Evolutionary conservation across 2,888 invertebrate species (phyloP), one percentile per base, ranked within the genome.

Genomic region (Mechanitis messenoides): DNA sequence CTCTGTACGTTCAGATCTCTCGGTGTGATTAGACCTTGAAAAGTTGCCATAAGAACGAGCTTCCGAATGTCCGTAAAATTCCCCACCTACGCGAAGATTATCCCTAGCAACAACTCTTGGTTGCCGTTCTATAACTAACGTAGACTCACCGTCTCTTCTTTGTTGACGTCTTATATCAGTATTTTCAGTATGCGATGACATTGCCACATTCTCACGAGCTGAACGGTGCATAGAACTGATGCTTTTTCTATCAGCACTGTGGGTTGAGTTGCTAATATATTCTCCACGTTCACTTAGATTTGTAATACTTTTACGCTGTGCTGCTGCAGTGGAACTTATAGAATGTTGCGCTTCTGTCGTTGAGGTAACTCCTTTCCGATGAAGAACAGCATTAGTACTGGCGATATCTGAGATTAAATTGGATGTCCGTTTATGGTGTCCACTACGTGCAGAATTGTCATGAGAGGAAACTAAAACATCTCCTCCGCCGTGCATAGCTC

Each of bases 171-270:
- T 80, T 28, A 74, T 72, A 62, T 87, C 85, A 9, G 83, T 77
- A 62, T 75, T 79, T 54, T 92, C 92, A 0, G 86, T 80, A 65
- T 92, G 91, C 72, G 92, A 92, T 53, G 91, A 89, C 71, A 87
- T 78, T 5, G 78, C 85, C 72, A 80, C 79, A 56, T 87, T 87
- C 60, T 93, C 93, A 58, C 92, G 91, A 56, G 87, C 90, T 57
- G 93, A 95, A 38, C 95, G 91, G 78, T 96, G 95, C 77, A 96
- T 91, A 2, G 95, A 93, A 71, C 95, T 96, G 53, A 95, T 91
- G 75, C 95, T 96, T 71, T 93, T 93, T 64, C 96, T 91, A 67
- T 96, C 95, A 9, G 91, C 92, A 69, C 93, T 93, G 63, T 93
- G 92, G 0, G 92, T 91, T 1, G 93, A 91, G 69, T 92, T 93